A percentile compares a stretch with the other conserved stretches of the same genome.
phyloP scores from a whole-genome alignment of 2,113 vertebrate species.

The Patagioenas fasciata region DNA sequence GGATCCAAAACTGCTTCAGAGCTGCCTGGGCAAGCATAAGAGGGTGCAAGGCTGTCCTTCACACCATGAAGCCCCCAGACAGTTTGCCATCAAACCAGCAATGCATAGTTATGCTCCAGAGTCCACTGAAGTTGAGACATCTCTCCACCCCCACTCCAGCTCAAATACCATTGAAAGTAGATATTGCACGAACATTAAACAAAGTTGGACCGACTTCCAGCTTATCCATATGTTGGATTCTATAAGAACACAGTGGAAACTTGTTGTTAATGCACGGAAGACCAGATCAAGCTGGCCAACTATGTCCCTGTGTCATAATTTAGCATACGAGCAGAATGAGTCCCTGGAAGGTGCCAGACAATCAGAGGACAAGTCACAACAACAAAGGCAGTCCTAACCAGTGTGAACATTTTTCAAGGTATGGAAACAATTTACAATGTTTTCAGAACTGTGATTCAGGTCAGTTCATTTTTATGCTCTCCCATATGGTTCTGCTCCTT shows the following conservation, averaged over 20 bases:
- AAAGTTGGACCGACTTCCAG: neutral
- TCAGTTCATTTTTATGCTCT: slow-evolving; percentile 64
- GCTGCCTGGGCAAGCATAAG: neutral
- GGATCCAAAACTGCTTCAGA: neutral
- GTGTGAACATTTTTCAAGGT: slow-evolving; percentile 41
- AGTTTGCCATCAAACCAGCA: neutral
- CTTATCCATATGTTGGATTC: neutral
- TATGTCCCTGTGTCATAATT: neutral
- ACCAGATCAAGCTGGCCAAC: neutral
- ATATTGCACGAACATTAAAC: neutral
- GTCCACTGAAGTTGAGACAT: neutral
- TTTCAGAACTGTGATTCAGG: slow-evolving; percentile 49
- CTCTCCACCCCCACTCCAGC: neutral
- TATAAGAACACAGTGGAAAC: neutral
- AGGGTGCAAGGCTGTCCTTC: neutral
- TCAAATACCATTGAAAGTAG: neutral
- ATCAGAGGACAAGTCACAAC: slow-evolving; percentile 31
- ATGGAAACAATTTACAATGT: slow-evolving; percentile 63
- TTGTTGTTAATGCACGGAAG: neutral
- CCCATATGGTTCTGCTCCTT: slow-evolving; percentile 45
- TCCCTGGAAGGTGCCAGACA: neutral
- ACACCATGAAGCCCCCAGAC: neutral
- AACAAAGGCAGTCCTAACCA: slow-evolving; percentile 3
- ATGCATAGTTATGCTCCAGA: rapidly evolving
- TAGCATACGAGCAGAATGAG: neutral